These are phyloP conservation scores for Dicrurus megarhynchus DNA, from an alignment of 2,113 vertebrate genomes.

Conservation along the genomic window DNA sequence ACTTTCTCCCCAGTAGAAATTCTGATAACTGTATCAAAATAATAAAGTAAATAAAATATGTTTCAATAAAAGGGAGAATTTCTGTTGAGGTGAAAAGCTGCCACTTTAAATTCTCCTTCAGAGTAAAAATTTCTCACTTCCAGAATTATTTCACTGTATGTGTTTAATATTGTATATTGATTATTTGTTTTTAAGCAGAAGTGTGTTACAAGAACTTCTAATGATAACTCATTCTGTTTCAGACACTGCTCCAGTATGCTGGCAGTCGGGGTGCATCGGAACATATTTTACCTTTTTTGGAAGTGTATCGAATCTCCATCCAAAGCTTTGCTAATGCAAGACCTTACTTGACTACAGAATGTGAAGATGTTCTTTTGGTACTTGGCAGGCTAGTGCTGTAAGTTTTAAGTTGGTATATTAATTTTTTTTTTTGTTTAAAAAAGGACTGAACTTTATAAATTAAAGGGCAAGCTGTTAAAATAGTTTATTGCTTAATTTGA, in stretches of 20 bases:
- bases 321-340: conserved; percentile 92
- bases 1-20: not conserved
- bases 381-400: conserved; percentile 95
- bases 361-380: conserved; percentile 91
- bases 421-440: not conserved
- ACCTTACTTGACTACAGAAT: conserved; percentile 92
- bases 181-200: not conserved
- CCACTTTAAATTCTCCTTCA: not conserved
- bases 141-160: not conserved
- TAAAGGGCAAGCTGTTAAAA: not conserved
- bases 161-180: not conserved
- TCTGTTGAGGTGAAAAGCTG: not conserved
- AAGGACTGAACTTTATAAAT: not conserved
- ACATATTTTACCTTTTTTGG: conserved; percentile 88
- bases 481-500: not conserved
- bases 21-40: not conserved
- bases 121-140: not conserved
- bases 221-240: conserved; percentile 43
- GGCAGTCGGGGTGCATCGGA: conserved; percentile 94
- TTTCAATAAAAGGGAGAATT: not conserved
- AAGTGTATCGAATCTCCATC: conserved; percentile 95
- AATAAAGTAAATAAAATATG: not conserved
- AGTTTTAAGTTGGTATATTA: conserved; percentile 69
- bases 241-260: conserved; percentile 93
- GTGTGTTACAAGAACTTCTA: not conserved